Percentiles rank a stretch among this genome's conserved stretches.
These are phyloP conservation scores for Galeruca laticollis DNA, from an alignment of 2,888 invertebrate species.

Conservation along the genomic window DNA sequence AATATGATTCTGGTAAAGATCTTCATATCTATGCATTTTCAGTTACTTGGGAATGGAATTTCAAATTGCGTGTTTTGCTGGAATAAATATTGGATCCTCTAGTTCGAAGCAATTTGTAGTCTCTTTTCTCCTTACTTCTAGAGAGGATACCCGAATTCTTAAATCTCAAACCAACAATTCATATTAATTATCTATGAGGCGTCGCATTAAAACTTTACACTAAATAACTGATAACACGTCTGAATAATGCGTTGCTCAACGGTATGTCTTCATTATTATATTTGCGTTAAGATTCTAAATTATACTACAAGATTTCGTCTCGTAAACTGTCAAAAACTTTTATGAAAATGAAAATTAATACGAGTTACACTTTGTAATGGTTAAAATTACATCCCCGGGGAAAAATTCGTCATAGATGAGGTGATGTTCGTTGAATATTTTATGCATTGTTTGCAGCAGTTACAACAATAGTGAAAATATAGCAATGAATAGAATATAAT, in stretches of 20 bases:
- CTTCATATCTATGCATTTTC: too few relatives aligned
- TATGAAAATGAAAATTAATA: constrained; percentile 58
- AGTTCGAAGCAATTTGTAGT: not conserved
- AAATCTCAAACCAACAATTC: not conserved
- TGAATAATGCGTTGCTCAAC: constrained; percentile 28
- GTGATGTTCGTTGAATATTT: constrained; percentile 17
- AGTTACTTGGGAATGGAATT: too few relatives aligned
- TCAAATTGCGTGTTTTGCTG: too few relatives aligned
- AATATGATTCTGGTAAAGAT: too few relatives aligned
- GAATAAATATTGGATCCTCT: too few relatives aligned
- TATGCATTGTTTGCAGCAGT: not conserved
- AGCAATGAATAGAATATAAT: too few relatives aligned
- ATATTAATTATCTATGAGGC: constrained; percentile 18
- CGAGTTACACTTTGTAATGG: constrained; percentile 54
- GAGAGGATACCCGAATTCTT: not conserved
- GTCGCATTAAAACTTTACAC: constrained; percentile 24
- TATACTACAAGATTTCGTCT: constrained; percentile 49
- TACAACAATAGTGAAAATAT: too few relatives aligned
- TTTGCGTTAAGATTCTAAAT: constrained; percentile 46
- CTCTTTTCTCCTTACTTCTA: not conserved
- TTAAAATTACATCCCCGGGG: constrained; percentile 51
- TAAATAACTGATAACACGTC: constrained; percentile 30
- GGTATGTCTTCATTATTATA: constrained; percentile 36
- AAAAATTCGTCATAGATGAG: constrained; percentile 44
- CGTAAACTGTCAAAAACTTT: constrained; percentile 53